Percentiles rank a stretch among this genome's conserved stretches.
phyloP scores from a whole-genome alignment of 2,113 vertebrate species.

The Cisticola juncidis region DNA sequence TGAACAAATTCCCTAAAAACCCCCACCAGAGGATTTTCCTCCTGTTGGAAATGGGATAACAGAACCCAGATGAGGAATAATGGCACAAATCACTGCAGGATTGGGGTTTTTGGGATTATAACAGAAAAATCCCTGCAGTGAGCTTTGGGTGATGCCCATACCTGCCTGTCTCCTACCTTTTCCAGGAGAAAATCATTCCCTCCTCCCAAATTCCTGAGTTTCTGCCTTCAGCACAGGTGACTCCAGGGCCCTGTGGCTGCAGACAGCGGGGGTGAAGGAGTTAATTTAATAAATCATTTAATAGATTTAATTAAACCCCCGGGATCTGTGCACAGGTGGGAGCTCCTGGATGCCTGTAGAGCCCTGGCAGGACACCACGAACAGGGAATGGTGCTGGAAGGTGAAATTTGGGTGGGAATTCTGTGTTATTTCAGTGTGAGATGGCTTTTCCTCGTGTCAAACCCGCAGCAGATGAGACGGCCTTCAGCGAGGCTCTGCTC shows the following conservation, averaged over 20 bases:
- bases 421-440: constrained; percentile 80
- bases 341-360: too few relatives aligned
- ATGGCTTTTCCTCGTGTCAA: constrained; percentile 98
- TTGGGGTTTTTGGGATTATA: not conserved
- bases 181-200: not conserved
- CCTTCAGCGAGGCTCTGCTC: constrained; percentile 91
- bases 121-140: rapidly evolving
- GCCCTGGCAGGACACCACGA: rapidly evolving
- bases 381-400: rapidly evolving
- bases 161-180: not conserved
- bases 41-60: rapidly evolving
- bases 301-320: rapidly evolving
- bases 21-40: rapidly evolving
- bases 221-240: rapidly evolving
- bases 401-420: rapidly evolving
- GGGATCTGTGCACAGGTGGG: not conserved
- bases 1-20: rapidly evolving
- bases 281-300: too few relatives aligned
- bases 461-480: constrained; percentile 85
- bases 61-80: rapidly evolving
- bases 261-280: rapidly evolving
- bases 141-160: not conserved
- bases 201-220: not conserved
- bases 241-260: not conserved
- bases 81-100: rapidly evolving